Percentiles rank a stretch among this genome's conserved stretches.
Conservation (phyloP, 2,113 vertebrate species). For the Mola mola region DNA sequence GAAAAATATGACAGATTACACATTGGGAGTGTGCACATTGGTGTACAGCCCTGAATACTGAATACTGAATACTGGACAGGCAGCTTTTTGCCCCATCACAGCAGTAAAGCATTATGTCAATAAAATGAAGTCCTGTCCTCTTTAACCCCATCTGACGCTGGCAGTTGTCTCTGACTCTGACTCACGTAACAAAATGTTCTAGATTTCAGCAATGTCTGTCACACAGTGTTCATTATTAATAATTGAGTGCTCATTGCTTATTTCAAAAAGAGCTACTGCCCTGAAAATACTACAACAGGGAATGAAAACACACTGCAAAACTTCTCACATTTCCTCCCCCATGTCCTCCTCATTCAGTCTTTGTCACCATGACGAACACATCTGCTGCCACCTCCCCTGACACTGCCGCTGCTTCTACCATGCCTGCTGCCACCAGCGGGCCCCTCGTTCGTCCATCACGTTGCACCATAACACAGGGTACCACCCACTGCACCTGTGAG, state of each 20-base stretch:
- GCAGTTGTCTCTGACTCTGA: background rate
- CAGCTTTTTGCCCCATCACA: too few relatives aligned
- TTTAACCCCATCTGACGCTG: background rate
- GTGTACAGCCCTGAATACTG: too few relatives aligned
- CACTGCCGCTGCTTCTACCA: conserved; percentile 59
- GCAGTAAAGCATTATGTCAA: background rate
- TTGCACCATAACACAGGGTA: conserved; percentile 80
- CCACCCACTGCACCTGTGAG: conserved; percentile 87
- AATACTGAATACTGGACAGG: too few relatives aligned
- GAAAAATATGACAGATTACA: background rate
- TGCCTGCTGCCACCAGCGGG: conserved; percentile 69
- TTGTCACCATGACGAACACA: conserved; percentile 75
- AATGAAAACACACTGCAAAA: background rate
- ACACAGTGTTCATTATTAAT: conserved; percentile 10
- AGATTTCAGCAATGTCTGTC: background rate
- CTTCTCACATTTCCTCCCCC: conserved; percentile 1
- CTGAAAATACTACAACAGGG: background rate
- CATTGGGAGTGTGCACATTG: too few relatives aligned
- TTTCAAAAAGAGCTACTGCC: too few relatives aligned
- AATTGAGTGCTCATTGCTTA: background rate
- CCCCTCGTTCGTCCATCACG: conserved; percentile 82
- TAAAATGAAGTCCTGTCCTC: background rate
- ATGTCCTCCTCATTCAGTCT: conserved; percentile 64
- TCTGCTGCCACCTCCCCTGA: conserved; percentile 62
- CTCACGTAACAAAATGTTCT: conserved; percentile 3